Evolutionary conservation across 2,888 invertebrate species (phyloP).

Genomic region (Megalurothrips usitatus): DNA sequence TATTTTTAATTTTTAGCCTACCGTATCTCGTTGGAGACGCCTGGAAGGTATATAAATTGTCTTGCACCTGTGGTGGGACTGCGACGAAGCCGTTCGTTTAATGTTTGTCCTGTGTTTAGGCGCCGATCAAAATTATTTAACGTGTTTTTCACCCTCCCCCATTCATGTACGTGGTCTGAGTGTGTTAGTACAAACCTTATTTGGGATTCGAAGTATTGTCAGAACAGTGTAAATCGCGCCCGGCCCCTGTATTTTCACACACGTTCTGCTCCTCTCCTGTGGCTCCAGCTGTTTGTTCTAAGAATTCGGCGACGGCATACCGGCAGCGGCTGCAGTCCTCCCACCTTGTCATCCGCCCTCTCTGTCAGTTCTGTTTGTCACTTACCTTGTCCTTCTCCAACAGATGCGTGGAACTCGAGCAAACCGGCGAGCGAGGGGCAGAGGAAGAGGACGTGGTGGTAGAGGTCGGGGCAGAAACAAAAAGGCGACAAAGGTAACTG

Average conservation of each 20-base stretch:
- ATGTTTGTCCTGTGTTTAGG: not conserved
- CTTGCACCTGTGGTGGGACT: not conserved
- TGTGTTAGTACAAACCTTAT: no score
- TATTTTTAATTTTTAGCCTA: not conserved
- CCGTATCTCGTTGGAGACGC: not conserved
- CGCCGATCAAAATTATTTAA: not conserved
- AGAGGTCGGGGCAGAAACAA: conserved; percentile 63
- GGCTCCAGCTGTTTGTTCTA: not conserved
- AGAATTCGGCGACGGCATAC: not conserved
- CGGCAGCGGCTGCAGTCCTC: not conserved
- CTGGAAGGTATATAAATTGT: not conserved
- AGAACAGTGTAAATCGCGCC: not conserved
- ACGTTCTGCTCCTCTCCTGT: not conserved
- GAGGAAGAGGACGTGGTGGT: conserved; percentile 68
- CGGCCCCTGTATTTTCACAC: not conserved
- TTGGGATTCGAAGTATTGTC: not conserved
- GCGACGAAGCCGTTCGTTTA: not conserved
- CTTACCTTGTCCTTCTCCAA: conserved; percentile 31
- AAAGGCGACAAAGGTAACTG: conserved; percentile 56
- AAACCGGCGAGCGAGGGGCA: conserved; percentile 61
- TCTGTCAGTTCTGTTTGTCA: not conserved
- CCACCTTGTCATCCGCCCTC: not conserved
- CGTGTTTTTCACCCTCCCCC: not conserved
- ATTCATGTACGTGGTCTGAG: not conserved
- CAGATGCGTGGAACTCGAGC: conserved; percentile 50